A percentile compares a stretch with the other conserved stretches of the same genome.
Evolutionary conservation across 92 coral and sea anemone genomes (phyloP).

Genomic region (Pocillopora meandrina): DNA sequence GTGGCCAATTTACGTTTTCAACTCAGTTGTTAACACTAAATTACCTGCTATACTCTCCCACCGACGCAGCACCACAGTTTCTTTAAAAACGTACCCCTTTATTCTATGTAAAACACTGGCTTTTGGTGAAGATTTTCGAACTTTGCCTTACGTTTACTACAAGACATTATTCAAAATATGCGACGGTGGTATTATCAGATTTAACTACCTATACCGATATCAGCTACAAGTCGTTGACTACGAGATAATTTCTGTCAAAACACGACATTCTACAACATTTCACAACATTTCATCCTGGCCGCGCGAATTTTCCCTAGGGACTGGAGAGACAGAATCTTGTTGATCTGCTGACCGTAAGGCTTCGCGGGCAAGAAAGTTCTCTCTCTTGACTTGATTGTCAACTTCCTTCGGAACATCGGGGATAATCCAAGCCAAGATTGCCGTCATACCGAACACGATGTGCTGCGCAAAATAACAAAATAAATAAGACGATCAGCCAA

Average conservation of each 20-base stretch:
- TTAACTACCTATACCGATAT: background rate
- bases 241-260: background rate
- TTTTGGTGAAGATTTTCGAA: no score
- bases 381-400: slow-evolving; percentile 89
- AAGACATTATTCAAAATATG: background rate
- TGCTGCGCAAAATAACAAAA: slow-evolving; percentile 57
- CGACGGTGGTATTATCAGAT: background rate
- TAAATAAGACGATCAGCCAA: background rate
- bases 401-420: slow-evolving; percentile 95
- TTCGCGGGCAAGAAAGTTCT: slow-evolving; percentile 93
- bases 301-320: background rate
- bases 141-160: no score
- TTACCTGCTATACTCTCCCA: no score
- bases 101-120: no score
- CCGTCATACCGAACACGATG: slow-evolving; percentile 94
- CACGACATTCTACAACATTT: background rate
- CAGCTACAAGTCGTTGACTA: background rate
- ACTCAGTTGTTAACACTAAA: no score
- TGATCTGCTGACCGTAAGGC: slow-evolving; percentile 79
- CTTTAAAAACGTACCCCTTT: no score
- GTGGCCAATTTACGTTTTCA: no score
- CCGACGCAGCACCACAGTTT: no score
- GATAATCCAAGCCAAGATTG: slow-evolving; percentile 89
- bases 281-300: slow-evolving; percentile 6
- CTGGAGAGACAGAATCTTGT: background rate